Evolutionary conservation across 2,113 vertebrate genomes (phyloP).

Genomic region (Rhinoptilus africanus): DNA sequence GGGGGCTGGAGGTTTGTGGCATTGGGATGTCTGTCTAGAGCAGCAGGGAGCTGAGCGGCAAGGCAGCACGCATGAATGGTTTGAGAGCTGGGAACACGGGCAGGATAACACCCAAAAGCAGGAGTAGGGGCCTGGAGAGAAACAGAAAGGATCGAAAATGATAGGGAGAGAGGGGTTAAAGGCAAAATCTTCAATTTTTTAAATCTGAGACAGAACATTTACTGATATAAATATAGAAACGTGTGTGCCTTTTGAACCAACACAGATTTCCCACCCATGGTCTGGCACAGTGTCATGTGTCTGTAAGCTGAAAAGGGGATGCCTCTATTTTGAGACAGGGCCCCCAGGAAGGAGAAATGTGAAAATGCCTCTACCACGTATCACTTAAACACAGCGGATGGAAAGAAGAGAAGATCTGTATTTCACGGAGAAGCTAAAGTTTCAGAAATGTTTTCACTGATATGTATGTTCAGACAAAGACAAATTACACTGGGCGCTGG

Average conservation of each 20-base stretch:
- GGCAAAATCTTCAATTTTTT: neutral
- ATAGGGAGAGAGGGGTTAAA: neutral
- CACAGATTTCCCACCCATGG: neutral
- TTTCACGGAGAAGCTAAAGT: neutral
- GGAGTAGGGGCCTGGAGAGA: neutral
- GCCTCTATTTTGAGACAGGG: neutral
- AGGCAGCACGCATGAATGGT: rapidly evolving
- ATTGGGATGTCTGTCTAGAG: neutral
- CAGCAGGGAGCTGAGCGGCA: neutral
- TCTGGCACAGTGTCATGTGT: neutral
- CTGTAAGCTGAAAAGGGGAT: neutral
- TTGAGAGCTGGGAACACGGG: neutral
- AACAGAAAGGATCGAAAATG: neutral
- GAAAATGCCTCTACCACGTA: neutral
- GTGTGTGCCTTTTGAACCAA: neutral
- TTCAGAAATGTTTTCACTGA: neutral
- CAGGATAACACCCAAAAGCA: neutral
- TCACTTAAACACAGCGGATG: neutral
- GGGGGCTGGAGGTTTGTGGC: neutral
- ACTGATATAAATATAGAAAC: neutral
- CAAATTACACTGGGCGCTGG: neutral
- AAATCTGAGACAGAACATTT: neutral
- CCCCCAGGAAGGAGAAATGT: neutral
- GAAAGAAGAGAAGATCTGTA: neutral
- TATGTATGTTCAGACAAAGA: neutral